Base-by-base conservation (phyloP, 2,888 invertebrate species). In the Elysia crispata region DNA sequence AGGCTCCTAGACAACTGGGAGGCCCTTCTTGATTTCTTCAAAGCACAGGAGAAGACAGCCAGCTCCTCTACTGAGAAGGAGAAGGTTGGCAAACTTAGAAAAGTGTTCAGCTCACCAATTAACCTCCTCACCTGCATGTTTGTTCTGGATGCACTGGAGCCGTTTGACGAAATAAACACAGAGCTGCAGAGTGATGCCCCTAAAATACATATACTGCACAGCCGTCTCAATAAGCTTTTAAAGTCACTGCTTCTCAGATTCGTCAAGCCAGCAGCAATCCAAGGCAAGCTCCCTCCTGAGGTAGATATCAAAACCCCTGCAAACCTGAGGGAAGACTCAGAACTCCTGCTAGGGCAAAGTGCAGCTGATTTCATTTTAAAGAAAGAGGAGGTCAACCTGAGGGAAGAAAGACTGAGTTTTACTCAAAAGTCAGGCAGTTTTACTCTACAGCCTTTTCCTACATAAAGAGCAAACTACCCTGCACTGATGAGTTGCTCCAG, bases 401-500 rank as follows among this genome's bases (percentile, higher is more conserved):
- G 20, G 60, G 20, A 23, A 75, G 62, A 75, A 25, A 70, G 1
- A 18, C 57, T 31, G 77, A 76, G 54, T 82, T 82, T 64, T 77
- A 80, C 54, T 13, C n/a, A 50, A 30, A 1, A n/a, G 82, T 82
- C 15, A 8, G 54, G 31, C 6, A 62, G 1, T 82, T 76, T 62
- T 82, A n/a, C 72, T 28, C 33, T 5, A 33, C 57, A n/a, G 23
- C 49, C 28, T 75, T 33, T 62, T 18, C 23, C 25, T 82, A 82
- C 64, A 79, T 82, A 6, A 30, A 30, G 50, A 76, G 70, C 72
- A 80, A 80, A 31, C 70, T 81, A 49, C 75, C 82, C 18, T 49
- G 76, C 20, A 25, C 62, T 15, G 64, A 70, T 80, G 75, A 70
- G 25, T 31, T 82, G 20, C 76, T 82, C 20, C 41, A 69, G 70